Conservation (phyloP, 1,140 invertebrate species). For the Nasonia vitripennis region DNA sequence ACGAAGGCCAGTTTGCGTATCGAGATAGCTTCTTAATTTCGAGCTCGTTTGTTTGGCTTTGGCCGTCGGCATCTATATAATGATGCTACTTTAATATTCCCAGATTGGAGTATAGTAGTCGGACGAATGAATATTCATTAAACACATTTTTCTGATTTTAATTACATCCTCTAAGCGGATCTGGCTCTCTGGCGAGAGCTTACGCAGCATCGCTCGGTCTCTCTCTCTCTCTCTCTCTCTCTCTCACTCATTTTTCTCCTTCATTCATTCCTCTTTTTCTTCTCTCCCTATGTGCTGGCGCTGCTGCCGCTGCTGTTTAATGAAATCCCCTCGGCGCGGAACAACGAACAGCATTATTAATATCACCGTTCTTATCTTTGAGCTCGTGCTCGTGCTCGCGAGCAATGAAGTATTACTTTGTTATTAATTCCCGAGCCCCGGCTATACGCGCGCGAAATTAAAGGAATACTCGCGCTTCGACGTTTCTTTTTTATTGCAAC, state of each 20-base stretch:
- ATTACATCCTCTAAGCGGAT: constrained; percentile 74
- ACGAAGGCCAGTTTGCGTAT: neutral
- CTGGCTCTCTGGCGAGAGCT: constrained; percentile 58
- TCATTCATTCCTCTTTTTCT: constrained; percentile 55
- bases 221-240: constrained; percentile 46
- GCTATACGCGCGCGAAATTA: constrained; percentile 7
- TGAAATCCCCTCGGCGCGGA: constrained; percentile 67
- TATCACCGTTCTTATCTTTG: constrained; percentile 70
- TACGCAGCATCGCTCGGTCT: constrained; percentile 57
- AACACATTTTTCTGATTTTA: constrained; percentile 72
- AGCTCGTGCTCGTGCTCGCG: constrained; percentile 10
- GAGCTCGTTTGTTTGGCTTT: constrained; percentile 30
- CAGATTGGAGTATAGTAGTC: constrained; percentile 56
- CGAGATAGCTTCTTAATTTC: constrained; percentile 38
- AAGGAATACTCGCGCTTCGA: constrained; percentile 17
- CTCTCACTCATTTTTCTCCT: constrained; percentile 51
- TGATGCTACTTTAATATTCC: constrained; percentile 61
- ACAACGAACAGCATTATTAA: constrained; percentile 70
- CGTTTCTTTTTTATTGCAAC: constrained; percentile 22
- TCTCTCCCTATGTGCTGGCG: constrained; percentile 56
- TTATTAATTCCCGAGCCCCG: constrained; percentile 70
- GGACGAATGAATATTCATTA: constrained; percentile 71
- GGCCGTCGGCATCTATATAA: neutral
- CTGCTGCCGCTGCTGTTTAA: constrained; percentile 62
- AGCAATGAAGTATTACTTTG: constrained; percentile 72